Percentiles rank a stretch among this genome's conserved stretches.
phyloP scores from a whole-genome alignment of 2,888 invertebrate species.

The Cephus pulcher region DNA sequence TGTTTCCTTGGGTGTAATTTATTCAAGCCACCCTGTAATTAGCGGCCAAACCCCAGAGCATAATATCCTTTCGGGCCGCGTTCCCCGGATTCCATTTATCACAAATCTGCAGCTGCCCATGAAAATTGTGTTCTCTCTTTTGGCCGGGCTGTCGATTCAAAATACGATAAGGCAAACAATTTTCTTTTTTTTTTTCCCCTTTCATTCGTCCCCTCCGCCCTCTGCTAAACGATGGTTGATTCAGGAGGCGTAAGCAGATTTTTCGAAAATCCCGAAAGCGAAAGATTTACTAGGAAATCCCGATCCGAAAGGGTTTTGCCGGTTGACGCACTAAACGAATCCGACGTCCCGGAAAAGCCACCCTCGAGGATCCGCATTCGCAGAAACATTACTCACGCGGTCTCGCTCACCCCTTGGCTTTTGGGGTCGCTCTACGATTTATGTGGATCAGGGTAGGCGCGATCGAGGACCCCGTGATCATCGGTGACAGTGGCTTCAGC shows the following conservation, averaged over 20 bases:
- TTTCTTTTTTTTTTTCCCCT: background rate
- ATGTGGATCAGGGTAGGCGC: background rate
- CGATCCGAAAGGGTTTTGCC: background rate
- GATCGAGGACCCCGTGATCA: constrained; percentile 6
- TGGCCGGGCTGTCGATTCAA: background rate
- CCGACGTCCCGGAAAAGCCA: background rate
- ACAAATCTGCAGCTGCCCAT: constrained; percentile 54
- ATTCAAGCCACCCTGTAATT: constrained; percentile 57
- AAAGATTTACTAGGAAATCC: background rate
- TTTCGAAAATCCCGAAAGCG: background rate
- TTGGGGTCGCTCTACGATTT: background rate
- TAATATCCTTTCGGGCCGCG: constrained; percentile 47
- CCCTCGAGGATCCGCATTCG: background rate
- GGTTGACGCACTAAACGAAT: background rate
- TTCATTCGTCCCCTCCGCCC: background rate
- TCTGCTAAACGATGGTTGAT: background rate
- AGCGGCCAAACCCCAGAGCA: constrained; percentile 50
- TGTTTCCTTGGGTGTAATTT: constrained; percentile 56
- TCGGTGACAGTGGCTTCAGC: background rate
- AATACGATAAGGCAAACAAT: background rate
- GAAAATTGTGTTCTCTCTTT: constrained; percentile 20
- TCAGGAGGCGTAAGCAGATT: background rate
- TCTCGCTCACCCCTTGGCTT: constrained; percentile 51
- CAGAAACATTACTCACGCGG: constrained; percentile 60
- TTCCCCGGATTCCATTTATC: constrained; percentile 58